Percentiles rank a stretch among this genome's conserved stretches.
Evolutionary conservation across 2,113 vertebrate species (phyloP).

Genomic region (Zonotrichia leucophrys): DNA sequence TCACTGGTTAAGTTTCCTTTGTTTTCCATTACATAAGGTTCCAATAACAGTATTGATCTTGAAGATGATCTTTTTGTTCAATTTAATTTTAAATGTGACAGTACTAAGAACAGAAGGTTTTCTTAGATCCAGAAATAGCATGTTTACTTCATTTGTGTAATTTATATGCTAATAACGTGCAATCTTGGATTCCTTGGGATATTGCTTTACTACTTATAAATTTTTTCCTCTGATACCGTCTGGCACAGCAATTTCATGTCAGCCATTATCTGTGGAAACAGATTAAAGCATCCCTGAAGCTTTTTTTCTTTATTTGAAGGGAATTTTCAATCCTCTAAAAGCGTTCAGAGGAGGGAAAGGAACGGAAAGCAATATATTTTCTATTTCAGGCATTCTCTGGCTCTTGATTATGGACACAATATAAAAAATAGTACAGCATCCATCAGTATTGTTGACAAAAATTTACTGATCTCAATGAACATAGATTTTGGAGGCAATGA

Average conservation of each 20-base stretch:
- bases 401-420: background rate
- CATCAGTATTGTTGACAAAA: background rate
- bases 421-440: background rate
- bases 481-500: background rate
- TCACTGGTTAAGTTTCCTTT: background rate
- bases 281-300: slow-evolving; percentile 2
- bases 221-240: background rate
- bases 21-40: background rate
- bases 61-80: background rate
- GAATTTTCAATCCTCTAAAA: background rate
- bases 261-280: background rate
- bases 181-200: background rate
- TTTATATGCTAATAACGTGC: slow-evolving; percentile 27
- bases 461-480: background rate
- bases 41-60: background rate
- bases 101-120: background rate
- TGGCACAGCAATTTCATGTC: slow-evolving; percentile 6
- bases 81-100: background rate
- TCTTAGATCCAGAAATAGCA: background rate
- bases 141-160: background rate
- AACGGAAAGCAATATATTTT: background rate
- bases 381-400: background rate
- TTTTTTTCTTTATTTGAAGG: background rate
- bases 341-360: background rate
- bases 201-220: slow-evolving; percentile 4